Base-by-base conservation (phyloP, 1,140 invertebrate genomes). In the Phthorimaea operculella region DNA sequence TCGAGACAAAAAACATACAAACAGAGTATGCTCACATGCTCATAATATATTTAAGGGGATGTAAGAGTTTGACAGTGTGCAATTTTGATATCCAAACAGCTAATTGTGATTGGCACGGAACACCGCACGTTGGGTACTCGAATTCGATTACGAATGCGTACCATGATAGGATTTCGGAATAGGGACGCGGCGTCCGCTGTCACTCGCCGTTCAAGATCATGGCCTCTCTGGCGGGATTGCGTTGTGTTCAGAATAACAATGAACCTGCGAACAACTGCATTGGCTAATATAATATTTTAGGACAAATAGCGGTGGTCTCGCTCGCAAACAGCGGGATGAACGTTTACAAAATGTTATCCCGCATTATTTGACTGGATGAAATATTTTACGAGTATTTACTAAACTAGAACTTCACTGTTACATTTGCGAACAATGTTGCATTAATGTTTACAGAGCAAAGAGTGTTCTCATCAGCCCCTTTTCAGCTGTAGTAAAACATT, bases 161-260 rank as follows among this genome's bases (percentile, higher is more conserved):
- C 60, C 58, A 58, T 54, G 50, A 59, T 58, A 57, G 54, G 51
- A 65, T 62, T 64, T 44, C 59, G 55, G 63, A 71, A 73, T 71
- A 71, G 52, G 58, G 62, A 58, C 36, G 56, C 52, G 52, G 59
- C 57, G 21, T 28, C 58, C 58, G 66, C 50, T 61, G 68, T 68
- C 63, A 67, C 65, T 66, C 57, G 45, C 51, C 59, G 61, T 68
- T 69, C 62, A 74, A 77, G 72, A 77, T 77, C 72, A 77, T 62
- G 70, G 68, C 63, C 74, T 69, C 64, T 71, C 63, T 57, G 59
- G 48, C 54, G 57, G 66, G 72, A 75, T 77, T 75, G 73, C 68
- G 68, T 73, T 74, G 72, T 69, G 69, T 60, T 60, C 56, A 58
- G 74, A 75, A 77, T 75, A 63, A 67, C 70, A 75, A 77, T 70